Conservation (phyloP, 2,113 vertebrate species). For the Noctilio leporinus region DNA sequence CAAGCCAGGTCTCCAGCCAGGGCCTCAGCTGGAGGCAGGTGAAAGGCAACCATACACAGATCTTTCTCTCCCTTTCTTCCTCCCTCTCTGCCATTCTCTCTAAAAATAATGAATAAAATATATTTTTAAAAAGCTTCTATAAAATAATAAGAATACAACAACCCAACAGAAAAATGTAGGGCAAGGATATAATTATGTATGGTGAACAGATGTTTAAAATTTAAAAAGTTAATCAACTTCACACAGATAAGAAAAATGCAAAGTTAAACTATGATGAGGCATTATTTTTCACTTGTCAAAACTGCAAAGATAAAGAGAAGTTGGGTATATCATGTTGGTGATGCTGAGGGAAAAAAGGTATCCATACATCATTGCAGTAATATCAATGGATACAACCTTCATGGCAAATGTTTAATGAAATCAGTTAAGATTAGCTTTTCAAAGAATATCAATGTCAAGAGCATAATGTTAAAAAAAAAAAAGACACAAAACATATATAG, state of each 20-base stretch:
- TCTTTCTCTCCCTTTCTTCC: too few species aligned
- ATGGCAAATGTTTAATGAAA: neutral
- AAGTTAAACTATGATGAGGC: neutral
- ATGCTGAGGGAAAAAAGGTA: neutral
- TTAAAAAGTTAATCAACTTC: slow-evolving; percentile 2
- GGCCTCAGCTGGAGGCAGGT: too few species aligned
- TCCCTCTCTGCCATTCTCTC: too few species aligned
- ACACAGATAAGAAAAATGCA: neutral
- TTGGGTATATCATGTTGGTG: neutral
- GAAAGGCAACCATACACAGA: too few species aligned
- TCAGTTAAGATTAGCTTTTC: neutral
- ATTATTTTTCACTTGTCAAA: neutral
- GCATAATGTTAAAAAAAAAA: neutral
- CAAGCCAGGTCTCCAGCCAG: too few species aligned
- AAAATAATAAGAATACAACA: neutral
- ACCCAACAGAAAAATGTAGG: neutral
- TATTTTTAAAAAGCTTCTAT: too few species aligned
- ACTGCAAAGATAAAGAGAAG: neutral
- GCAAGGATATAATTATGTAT: neutral
- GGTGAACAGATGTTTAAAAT: neutral
- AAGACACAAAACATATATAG: neutral
- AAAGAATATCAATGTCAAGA: neutral
- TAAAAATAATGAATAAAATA: too few species aligned
- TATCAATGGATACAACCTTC: neutral
- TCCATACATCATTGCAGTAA: neutral